Conservation (phyloP, 2,113 vertebrate genomes). For the Amphiprion percula region DNA sequence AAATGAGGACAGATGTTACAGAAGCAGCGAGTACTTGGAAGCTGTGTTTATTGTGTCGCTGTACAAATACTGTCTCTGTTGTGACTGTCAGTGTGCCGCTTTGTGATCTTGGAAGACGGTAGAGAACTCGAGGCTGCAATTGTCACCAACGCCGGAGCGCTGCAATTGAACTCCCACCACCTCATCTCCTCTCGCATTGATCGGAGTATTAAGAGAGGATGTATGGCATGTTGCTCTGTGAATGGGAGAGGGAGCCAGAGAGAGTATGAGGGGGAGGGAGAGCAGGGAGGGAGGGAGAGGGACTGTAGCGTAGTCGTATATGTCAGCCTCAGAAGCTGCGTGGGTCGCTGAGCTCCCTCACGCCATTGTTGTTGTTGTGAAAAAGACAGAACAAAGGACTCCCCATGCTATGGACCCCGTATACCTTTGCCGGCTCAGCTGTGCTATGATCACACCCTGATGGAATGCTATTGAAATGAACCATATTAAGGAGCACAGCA, state of each 20-base stretch:
- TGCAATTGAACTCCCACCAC: constrained; percentile 70
- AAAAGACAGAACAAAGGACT: constrained; percentile 79
- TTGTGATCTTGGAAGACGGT: constrained; percentile 56
- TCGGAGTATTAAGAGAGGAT: constrained; percentile 77
- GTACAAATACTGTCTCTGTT: constrained; percentile 48
- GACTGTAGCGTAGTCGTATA: constrained; percentile 72
- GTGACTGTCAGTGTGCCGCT: constrained; percentile 52
- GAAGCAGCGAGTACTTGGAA: constrained; percentile 52
- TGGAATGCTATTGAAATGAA: constrained; percentile 74
- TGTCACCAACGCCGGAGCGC: constrained; percentile 50
- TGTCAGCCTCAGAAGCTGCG: constrained; percentile 74
- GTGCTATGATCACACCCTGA: constrained; percentile 69
- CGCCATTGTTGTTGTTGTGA: constrained; percentile 75
- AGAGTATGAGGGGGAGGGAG: constrained; percentile 65
- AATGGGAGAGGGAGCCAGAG: constrained; percentile 65
- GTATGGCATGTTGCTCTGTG: constrained; percentile 72
- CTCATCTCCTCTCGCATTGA: constrained; percentile 75
- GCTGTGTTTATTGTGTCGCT: constrained; percentile 51
- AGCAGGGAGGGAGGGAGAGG: constrained; percentile 45
- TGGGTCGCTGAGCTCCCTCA: constrained; percentile 71
- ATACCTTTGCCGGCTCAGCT: constrained; percentile 62
- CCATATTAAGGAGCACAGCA: constrained; percentile 66
- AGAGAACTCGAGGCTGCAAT: constrained; percentile 50
- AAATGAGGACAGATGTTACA: constrained; percentile 72
- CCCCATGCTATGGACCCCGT: constrained; percentile 61